Evolutionary conservation across 30 jellyfish, hydroid and myxozoan genomes (phyloP).

Genomic region (Turritopsis rubra): DNA sequence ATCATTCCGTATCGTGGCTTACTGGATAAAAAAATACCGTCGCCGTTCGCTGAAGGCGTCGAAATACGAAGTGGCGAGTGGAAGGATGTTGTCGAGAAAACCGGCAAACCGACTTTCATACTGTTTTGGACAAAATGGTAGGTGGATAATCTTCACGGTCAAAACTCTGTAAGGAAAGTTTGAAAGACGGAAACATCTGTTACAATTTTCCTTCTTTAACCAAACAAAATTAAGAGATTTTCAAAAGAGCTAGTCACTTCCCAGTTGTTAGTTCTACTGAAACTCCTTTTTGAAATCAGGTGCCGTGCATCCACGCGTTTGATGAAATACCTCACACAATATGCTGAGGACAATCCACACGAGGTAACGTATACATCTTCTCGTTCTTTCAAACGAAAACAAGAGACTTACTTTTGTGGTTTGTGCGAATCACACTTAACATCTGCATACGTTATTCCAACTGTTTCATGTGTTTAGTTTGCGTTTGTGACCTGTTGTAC

Average conservation of each 20-base stretch:
- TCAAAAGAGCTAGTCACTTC: too few relatives aligned
- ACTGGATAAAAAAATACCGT: conserved; percentile 11
- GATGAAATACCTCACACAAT: conserved; percentile 23
- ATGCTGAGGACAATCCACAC: conserved; percentile 42
- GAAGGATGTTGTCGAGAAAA: conserved; percentile 35
- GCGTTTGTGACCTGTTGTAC: conserved; percentile 66
- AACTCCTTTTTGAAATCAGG: conserved; percentile 13
- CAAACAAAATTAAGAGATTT: too few relatives aligned
- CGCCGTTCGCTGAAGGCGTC: conserved; percentile 44
- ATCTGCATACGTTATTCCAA: background rate
- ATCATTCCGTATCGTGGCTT: conserved; percentile 39
- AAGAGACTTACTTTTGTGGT: too few relatives aligned
- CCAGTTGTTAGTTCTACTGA: too few relatives aligned
- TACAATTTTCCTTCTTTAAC: too few relatives aligned
- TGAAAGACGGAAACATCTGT: too few relatives aligned
- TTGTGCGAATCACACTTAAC: too few relatives aligned
- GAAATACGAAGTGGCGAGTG: conserved; percentile 42
- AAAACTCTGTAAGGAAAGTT: too few relatives aligned
- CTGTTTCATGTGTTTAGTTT: conserved; percentile 29
- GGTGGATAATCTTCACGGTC: background rate
- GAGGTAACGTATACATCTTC: conserved; percentile 11
- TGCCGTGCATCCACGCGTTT: conserved; percentile 48
- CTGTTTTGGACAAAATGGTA: conserved; percentile 59
- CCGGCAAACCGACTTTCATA: conserved; percentile 46
- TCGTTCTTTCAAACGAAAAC: too few relatives aligned